Evolutionary conservation across 2,113 vertebrate genomes (phyloP), one percentile per base, ranked within the genome.

Genomic region (Nestor notabilis): DNA sequence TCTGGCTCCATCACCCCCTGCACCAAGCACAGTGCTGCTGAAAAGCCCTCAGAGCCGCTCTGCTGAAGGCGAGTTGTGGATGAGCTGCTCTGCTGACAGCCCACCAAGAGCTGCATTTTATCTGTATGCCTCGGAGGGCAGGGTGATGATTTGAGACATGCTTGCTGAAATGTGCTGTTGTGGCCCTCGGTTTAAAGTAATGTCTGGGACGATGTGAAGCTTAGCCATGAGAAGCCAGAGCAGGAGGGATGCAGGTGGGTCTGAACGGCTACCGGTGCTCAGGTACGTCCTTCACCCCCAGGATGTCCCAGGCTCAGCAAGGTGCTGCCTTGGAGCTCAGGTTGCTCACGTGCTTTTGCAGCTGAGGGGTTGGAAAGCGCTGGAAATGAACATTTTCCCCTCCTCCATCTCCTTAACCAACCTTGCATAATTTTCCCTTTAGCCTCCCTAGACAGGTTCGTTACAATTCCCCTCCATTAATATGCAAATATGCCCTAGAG

Each of bases 401-500:
- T 90, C 85, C 93, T 93, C 93, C 94, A 83, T 66, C 83, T 87
- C 64, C 69, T 91, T 61, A 93, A 58, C 61, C 66, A 81, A 89
- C 77, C 88, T 93, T 96, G 91, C 78, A 76, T 93, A 84, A 95
- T 95, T 95, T 94, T 90, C 66, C 80, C 80, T 92, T 94, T 89
- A 93, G 82, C 91, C 86, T 97, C 91, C 86, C 86, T 84, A 92
- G 94, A 92, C 83, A 87, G 66, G 82, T 89, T 96, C 33, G 60
- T 95, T 95, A 89, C 93, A 83, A 81, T 95, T 95, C 82, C 83
- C 60, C 61, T 14, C 83, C 75, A 96, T 95, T 95, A 96, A 96
- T 92, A 97, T 93, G 89, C 81, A 96, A 94, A 96, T 79, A 88
- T 61, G 88, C 85, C 95, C 95, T 88, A 60, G 93, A 94, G 96